Evolutionary conservation across 2,113 vertebrate species (phyloP).

Genomic region (Osmerus mordax): DNA sequence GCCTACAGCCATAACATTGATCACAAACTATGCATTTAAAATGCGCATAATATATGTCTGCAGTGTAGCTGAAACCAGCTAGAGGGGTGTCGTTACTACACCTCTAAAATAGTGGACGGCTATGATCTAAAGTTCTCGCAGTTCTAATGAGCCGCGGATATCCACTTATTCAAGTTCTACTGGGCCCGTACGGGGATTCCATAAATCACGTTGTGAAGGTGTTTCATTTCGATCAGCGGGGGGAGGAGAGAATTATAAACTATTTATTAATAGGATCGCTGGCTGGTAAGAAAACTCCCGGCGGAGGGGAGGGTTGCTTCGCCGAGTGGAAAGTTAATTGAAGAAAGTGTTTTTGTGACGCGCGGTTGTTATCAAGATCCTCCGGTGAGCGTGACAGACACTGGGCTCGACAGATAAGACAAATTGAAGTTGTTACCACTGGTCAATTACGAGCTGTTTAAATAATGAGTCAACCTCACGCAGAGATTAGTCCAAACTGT

Average conservation of each 20-base stretch:
- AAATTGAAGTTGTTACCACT: no score
- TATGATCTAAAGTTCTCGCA: conserved; percentile 3
- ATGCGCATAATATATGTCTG: neutral
- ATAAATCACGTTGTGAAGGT: conserved; percentile 60
- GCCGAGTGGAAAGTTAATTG: conserved; percentile 51
- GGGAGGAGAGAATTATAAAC: conserved; percentile 41
- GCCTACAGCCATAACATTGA: no score
- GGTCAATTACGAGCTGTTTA: no score
- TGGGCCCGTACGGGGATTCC: conserved; percentile 20
- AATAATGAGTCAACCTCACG: no score
- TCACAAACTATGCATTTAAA: neutral
- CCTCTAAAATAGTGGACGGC: neutral
- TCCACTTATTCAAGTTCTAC: neutral
- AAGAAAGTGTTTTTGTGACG: no score
- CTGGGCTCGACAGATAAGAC: no score
- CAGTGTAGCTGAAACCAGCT: neutral
- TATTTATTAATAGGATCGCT: conserved; percentile 54
- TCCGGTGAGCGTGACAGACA: no score
- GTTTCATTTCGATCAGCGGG: conserved; percentile 52
- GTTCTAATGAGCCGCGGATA: conserved; percentile 26
- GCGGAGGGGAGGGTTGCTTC: conserved; percentile 23
- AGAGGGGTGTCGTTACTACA: neutral
- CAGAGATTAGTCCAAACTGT: no score
- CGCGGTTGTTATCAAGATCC: no score
- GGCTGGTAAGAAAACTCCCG: conserved; percentile 32